A percentile compares a stretch with the other conserved stretches of the same genome.
Conservation (phyloP, 2,888 invertebrate genomes). For the Caenorhabditis becei region DNA sequence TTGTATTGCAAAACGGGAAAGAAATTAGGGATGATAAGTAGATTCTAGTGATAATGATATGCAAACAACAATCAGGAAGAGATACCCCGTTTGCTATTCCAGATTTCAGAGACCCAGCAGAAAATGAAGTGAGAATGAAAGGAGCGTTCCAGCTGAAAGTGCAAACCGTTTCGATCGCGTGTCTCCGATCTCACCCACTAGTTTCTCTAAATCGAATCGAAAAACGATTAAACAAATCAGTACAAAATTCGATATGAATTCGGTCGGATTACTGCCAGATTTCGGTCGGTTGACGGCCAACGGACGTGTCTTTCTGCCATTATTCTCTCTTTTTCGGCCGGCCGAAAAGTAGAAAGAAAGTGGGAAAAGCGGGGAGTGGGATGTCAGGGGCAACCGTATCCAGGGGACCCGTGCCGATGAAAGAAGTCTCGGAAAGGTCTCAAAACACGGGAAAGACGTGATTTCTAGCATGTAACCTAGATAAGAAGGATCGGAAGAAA, state of each 20-base stretch:
- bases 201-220: constrained; percentile 15
- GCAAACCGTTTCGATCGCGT: background rate
- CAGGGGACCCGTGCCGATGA: background rate
- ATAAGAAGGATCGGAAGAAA: constrained; percentile 5
- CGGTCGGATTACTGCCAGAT: constrained; percentile 45
- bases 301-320: constrained; percentile 1
- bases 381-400: constrained; percentile 16
- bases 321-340: constrained; percentile 28
- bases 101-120: background rate
- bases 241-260: constrained; percentile 12
- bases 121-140: background rate
- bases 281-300: constrained; percentile 6
- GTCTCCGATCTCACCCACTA: constrained; percentile 18
- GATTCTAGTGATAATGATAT: background rate
- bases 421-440: background rate
- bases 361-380: background rate
- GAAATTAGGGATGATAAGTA: background rate
- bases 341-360: constrained; percentile 10
- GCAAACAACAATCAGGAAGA: background rate
- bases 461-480: constrained; percentile 4
- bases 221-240: constrained; percentile 46
- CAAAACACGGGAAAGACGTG: background rate
- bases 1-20: constrained; percentile 29
- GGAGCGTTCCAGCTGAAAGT: no score
- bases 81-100: no score